These are phyloP conservation scores for Steinernema scapterisci DNA, from an alignment of 2,888 invertebrate genomes.

Conservation along the genomic window DNA sequence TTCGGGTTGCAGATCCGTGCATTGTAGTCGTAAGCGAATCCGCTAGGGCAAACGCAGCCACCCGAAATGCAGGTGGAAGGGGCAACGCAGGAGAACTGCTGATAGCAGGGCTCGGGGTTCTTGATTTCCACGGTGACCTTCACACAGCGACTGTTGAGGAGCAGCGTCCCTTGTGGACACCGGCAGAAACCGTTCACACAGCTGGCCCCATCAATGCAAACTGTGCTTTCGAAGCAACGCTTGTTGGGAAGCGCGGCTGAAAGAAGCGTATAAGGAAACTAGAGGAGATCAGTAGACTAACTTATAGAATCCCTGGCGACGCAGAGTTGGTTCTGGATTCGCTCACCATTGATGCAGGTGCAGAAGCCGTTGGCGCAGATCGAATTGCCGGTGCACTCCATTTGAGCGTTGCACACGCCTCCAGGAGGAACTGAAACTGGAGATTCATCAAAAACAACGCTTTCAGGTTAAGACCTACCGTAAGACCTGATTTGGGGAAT, in stretches of 20 bases:
- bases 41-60: constrained; percentile 60
- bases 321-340: constrained; percentile 54
- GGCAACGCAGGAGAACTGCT: background rate
- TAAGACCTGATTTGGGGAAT: constrained; percentile 4
- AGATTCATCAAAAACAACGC: background rate
- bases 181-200: constrained; percentile 61
- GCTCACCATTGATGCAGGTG: constrained; percentile 64
- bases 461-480: background rate
- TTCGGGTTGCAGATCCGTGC: background rate
- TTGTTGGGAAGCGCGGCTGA: constrained; percentile 58
- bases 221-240: constrained; percentile 54
- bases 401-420: background rate
- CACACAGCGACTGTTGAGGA: constrained; percentile 8
- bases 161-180: constrained; percentile 43
- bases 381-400: constrained; percentile 60
- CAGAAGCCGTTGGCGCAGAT: constrained; percentile 64
- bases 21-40: constrained; percentile 31
- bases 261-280: background rate
- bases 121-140: constrained; percentile 23
- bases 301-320: constrained; percentile 45
- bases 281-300: background rate
- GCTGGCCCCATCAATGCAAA: constrained; percentile 61
- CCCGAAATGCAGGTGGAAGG: constrained; percentile 60
- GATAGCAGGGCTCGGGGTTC: constrained; percentile 11
- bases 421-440: constrained; percentile 14